Evolutionary conservation across 2,888 invertebrate species (phyloP), one percentile per base, ranked within the genome.

Genomic region (Cephus nigrinus): DNA sequence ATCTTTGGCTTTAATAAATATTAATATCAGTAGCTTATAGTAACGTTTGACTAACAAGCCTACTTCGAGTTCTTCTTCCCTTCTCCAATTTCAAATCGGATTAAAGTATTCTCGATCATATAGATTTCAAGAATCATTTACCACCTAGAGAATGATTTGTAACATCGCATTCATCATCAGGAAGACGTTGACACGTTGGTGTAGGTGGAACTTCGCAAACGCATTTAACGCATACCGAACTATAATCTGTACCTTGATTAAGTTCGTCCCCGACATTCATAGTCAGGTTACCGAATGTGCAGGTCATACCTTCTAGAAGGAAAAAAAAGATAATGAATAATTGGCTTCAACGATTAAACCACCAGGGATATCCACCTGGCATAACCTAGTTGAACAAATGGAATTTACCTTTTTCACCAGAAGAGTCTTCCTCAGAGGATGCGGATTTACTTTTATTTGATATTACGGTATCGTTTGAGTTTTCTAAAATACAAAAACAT

Each of bases 181-280:
- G 79, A 15, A 88, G 80, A 77, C 82, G 85, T 77, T 82, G 84
- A 68, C 90, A 90, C 9, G 89, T 89, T 0, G 85, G 88, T 0
- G 80, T 0, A 0, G 89, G 90, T 32, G 88, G 88, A 0, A 90
- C 85, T 36, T 90, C 88, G 81, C 90, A 89, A 3, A 82, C 76
- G 69, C 90, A 90, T 75, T 84, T 87, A 1, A 87, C 72, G 75
- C 89, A 89, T 4, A 76, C 80, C 3, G 87, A 85, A 68, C 36
- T 79, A 35, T 84, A 85, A 35, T 82, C 79, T 1, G 85, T 85
- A 4, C 78, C 77, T 79, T 86, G 82, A 74, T 82, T 87, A 34
- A 89, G 75, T 74, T 86, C 83, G 36, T 89, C 89, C 1, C 86
- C 89, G 5, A 82, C 1, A 1, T 80, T 69, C 86, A 90, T 84